Conservation (phyloP, 2,113 vertebrate species). For the Monarcha castaneiventris region DNA sequence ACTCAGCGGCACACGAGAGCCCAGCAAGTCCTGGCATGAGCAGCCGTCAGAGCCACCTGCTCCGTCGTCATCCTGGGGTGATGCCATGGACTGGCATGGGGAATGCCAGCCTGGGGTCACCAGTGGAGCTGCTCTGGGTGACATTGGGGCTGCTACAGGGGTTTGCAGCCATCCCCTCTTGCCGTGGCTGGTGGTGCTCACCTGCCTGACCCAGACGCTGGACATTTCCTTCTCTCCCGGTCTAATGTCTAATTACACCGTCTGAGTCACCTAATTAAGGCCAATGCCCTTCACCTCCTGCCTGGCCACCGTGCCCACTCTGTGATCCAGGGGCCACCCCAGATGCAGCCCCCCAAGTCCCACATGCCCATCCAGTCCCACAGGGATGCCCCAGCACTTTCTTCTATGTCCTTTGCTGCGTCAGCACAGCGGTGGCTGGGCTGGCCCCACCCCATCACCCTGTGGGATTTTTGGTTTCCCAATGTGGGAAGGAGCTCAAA, state of each 20-base stretch:
- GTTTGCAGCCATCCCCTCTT: background rate
- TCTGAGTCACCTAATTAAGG: background rate
- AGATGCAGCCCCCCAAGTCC: background rate
- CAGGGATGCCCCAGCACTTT: accelerated
- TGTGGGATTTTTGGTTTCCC: conserved; percentile 34
- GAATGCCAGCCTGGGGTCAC: background rate
- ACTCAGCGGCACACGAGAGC: accelerated
- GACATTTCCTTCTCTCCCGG: background rate
- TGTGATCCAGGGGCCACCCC: background rate
- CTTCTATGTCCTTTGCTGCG: accelerated
- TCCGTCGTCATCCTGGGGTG: background rate
- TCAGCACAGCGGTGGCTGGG: background rate
- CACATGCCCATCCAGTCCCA: background rate
- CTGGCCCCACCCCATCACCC: background rate
- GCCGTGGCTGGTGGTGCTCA: accelerated
- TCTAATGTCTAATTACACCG: background rate
- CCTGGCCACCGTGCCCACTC: accelerated
- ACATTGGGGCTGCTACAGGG: background rate
- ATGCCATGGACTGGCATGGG: accelerated
- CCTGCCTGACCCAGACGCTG: background rate
- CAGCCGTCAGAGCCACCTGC: background rate
- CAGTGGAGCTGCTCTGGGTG: background rate
- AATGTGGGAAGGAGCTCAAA: conserved; percentile 23
- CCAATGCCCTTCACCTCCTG: background rate
- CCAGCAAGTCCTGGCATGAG: background rate